phyloP scores from a whole-genome alignment of 2,113 vertebrate genomes.

The Perca fluviatilis region DNA sequence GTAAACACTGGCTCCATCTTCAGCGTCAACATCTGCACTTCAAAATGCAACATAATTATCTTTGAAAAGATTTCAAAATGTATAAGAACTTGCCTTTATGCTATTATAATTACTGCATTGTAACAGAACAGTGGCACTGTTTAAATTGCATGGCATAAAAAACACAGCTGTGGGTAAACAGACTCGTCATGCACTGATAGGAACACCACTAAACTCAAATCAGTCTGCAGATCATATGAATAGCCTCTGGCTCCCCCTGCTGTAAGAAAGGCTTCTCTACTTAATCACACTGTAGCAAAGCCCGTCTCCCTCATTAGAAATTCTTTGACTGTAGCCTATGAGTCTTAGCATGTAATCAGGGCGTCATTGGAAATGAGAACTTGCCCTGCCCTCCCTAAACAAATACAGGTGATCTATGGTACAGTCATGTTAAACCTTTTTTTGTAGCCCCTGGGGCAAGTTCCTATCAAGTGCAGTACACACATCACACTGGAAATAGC shows the following conservation, averaged over 20 bases:
- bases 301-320: too few species aligned
- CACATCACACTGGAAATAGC: background rate
- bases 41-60: background rate
- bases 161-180: background rate
- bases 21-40: background rate
- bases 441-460: background rate
- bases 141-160: background rate
- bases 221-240: background rate
- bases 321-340: too few species aligned
- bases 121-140: background rate
- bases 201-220: background rate
- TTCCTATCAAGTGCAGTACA: background rate
- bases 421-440: background rate
- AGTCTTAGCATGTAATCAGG: background rate
- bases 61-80: background rate
- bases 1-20: conserved; percentile 28
- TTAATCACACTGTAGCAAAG: too few species aligned
- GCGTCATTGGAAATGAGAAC: too few species aligned
- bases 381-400: too few species aligned
- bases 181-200: background rate
- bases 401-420: too few species aligned
- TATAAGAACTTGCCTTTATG: background rate
- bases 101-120: too few species aligned
- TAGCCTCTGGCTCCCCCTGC: background rate
- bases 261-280: background rate